Base-by-base conservation (phyloP, 2,797 vertebrate genomes). In the Hafferia zeledoni region DNA sequence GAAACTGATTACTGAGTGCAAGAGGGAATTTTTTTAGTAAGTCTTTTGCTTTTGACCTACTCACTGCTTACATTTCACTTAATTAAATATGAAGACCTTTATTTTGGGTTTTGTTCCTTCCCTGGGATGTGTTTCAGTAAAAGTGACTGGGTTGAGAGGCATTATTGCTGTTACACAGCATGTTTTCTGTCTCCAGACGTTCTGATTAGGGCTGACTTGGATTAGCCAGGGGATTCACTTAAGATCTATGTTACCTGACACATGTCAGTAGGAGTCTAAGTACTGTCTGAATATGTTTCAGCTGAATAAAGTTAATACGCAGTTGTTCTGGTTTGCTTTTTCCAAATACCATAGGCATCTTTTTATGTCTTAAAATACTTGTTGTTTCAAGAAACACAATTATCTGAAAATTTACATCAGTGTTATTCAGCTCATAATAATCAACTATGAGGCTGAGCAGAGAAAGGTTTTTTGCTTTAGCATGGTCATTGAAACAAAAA, bases 21-120 rank as follows among this genome's bases (percentile, higher is more conserved):
- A 93, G 69, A 83, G 61, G 64, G 72, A 83, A 6, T 90, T 81
- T 83, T 90, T 85, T 65, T 19, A 87, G 37, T 76, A 77, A 85
- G 84, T 70, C 71, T 86, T 93, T 89, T 95, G 53, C 92, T 95
- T 94, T 91, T 91, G 91, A 94, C 84, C 84, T 87, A 41, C 50
- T 81, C 46, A 0, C 64, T 95, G 65, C 93, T 94, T 94, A 72
- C 82, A 81, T 80, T 92, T 92, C 72, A 88, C 55, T 68, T 90
- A 80, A 89, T 77, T 94, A 92, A 87, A 94, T 80, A 72, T 31
- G 61, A 94, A 83, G 65, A 95, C 76, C 65, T 89, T 87, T 69
- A 75, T 20, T 79, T 90, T 75, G 37, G 31, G 27, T 49, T 84
- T 90, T 67, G 16, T 72, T 86, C 50, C 81, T 92, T 93, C 78